Percentiles rank a stretch among this genome's conserved stretches.
Conservation (phyloP, 2,797 vertebrate species). For the Petrocephalus schoutedeni region DNA sequence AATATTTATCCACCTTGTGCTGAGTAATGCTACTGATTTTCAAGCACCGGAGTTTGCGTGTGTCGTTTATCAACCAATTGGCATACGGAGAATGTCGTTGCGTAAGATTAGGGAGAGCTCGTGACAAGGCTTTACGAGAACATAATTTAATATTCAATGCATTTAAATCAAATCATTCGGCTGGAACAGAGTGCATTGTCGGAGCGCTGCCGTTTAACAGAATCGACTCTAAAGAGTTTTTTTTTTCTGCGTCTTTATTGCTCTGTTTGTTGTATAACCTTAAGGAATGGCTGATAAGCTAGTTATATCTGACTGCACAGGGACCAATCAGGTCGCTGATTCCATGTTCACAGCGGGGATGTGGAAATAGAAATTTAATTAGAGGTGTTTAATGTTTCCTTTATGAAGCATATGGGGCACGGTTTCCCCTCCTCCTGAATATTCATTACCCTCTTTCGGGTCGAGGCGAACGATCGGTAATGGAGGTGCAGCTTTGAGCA, state of each 20-base stretch:
- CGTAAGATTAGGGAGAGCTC: slow-evolving; percentile 21
- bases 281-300: background rate
- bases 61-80: slow-evolving; percentile 40
- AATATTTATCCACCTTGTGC: background rate
- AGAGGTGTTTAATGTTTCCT: slow-evolving; percentile 30
- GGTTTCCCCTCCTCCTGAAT: slow-evolving; percentile 29
- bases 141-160: slow-evolving; percentile 17
- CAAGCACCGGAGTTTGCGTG: slow-evolving; percentile 20
- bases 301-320: background rate
- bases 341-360: background rate
- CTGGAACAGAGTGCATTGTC: background rate
- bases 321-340: background rate
- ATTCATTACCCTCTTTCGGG: slow-evolving; percentile 31
- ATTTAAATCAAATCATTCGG: slow-evolving; percentile 24
- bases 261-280: background rate
- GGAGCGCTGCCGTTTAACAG: background rate
- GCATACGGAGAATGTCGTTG: slow-evolving; percentile 16
- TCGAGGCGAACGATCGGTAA: slow-evolving; percentile 17
- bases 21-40: slow-evolving; percentile 19
- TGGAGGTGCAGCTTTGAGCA: background rate
- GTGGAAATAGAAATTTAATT: slow-evolving; percentile 28
- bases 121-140: background rate
- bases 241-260: background rate
- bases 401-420: slow-evolving; percentile 33
- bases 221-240: background rate